These are phyloP conservation scores for Chaitophorus viminalis DNA, from an alignment of 2,888 invertebrate species.

Conservation along the genomic window DNA sequence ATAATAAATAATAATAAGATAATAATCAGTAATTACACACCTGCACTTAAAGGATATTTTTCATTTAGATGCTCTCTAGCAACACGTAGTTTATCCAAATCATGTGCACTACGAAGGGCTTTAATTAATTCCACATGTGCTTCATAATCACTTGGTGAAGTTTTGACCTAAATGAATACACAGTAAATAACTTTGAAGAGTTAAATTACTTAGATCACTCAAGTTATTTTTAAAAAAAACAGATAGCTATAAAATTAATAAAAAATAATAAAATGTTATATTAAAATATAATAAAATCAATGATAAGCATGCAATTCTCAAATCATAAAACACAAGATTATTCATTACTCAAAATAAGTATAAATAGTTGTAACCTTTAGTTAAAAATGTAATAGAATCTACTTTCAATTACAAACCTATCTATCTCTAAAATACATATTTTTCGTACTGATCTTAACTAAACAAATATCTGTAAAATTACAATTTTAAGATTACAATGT, in stretches of 20 bases:
- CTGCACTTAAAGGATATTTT: conserved; percentile 63
- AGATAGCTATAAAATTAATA: background rate
- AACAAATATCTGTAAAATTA: too few species aligned
- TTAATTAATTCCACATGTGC: conserved; percentile 62
- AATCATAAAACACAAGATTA: too few species aligned
- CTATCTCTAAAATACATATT: too few species aligned
- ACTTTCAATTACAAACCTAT: too few species aligned
- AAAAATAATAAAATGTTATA: background rate
- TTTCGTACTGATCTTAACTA: too few species aligned
- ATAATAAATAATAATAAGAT: background rate
- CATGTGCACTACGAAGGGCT: conserved; percentile 46
- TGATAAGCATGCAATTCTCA: too few species aligned
- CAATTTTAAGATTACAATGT: too few species aligned
- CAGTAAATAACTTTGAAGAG: background rate
- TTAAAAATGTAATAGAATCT: too few species aligned
- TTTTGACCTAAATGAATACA: conserved; percentile 53
- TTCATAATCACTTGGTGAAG: conserved; percentile 61
- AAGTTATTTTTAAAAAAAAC: background rate
- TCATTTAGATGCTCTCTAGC: conserved; percentile 60
- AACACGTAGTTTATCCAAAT: conserved; percentile 60
- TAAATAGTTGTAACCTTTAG: too few species aligned
- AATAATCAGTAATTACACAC: conserved; percentile 36
- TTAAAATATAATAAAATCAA: background rate
- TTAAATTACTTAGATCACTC: background rate
- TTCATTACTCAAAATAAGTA: too few species aligned